Evolutionary conservation across 2,888 invertebrate species (phyloP), one percentile per base, ranked within the genome.

Genomic region (Acrobasis repandana): DNA sequence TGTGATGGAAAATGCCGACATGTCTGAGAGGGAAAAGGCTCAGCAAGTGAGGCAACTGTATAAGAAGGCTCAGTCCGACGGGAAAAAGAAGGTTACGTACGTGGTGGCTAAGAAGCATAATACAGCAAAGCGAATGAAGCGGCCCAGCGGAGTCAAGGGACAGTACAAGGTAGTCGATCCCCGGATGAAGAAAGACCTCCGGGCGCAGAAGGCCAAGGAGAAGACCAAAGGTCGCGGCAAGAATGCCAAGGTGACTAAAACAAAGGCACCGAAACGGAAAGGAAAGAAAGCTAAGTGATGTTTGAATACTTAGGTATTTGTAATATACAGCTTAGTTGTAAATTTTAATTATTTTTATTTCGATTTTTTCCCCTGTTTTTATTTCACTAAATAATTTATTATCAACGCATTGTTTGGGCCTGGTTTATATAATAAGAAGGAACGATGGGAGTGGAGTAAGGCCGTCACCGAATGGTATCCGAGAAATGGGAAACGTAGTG

Each of bases 111-210:
- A 97, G 83, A 99, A 98, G 84, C 95, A 96, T 71, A 94, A 93
- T 67, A 93, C 96, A 0, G 95, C 95, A 0, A 97, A 97, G 77
- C 93, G 95, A 59, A 95, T 95, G 63, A 93, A 94, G 58, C 93
- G 98, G 68, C 98, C 98, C 9, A 88, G 95, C 0, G 98, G 98
- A 49, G 96, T 98, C 20, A 97, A 97, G 85, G 99, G 99, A 59
- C 96, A 94, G 38, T 99, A 96, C 86, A 97, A 96, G 84, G 96
- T 98, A n/a, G 99, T 99, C 6, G 99, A 99, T 94, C 95, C 96
- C 1, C 93, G 99, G 70, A 96, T 98, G 96, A 99, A 99, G 88
- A 99, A 99, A 86, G 99, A 99, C 83, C 90, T 96, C 76, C 93
- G 96, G 65, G 95, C 96, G 0, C 89, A 94, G 70, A 94, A 95